A percentile compares a stretch with the other conserved stretches of the same genome.
These are phyloP conservation scores for Hylaea fasciaria DNA, from an alignment of 2,888 invertebrate genomes.

Conservation along the genomic window DNA sequence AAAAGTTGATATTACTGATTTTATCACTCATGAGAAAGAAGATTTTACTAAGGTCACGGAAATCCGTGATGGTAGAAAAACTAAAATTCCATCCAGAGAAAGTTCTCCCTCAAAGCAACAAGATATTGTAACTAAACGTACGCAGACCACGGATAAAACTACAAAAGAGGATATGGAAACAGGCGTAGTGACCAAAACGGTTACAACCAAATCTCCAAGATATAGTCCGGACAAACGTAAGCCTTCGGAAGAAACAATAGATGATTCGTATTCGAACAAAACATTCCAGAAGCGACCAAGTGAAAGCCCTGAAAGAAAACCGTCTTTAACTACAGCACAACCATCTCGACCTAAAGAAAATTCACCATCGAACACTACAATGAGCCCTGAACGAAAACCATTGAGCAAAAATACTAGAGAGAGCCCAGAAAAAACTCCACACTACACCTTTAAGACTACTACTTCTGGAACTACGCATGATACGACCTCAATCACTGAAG, in stretches of 20 bases:
- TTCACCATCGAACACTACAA: not conserved
- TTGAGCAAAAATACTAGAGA: conserved; percentile 23
- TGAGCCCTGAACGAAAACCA: conserved; percentile 36
- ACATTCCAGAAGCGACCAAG: conserved; percentile 12
- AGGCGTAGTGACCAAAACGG: conserved; percentile 22
- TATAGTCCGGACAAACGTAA: conserved; percentile 24
- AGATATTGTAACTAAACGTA: conserved; percentile 50
- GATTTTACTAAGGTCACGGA: conserved; percentile 46
- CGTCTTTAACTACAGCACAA: conserved; percentile 17
- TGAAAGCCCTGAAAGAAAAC: conserved; percentile 43
- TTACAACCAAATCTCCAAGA: conserved; percentile 28
- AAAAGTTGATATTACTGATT: conserved; percentile 51
- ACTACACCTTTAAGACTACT: conserved; percentile 32
- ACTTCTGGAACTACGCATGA: conserved; percentile 43
- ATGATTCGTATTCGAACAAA: conserved; percentile 1
- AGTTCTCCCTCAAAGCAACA: conserved; percentile 62
- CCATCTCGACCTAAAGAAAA: conserved; percentile 33
- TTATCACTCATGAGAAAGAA: conserved; percentile 57
- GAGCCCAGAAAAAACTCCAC: conserved; percentile 27
- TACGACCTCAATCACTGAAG: conserved; percentile 30
- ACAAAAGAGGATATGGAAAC: conserved; percentile 30
- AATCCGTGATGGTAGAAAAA: conserved; percentile 37
- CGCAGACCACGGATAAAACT: conserved; percentile 28
- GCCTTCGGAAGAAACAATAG: not conserved
- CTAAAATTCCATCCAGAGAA: conserved; percentile 45